Evolutionary conservation across 2,888 invertebrate species (phyloP), one percentile per base, ranked within the genome.

Genomic region (Elegia similella): DNA sequence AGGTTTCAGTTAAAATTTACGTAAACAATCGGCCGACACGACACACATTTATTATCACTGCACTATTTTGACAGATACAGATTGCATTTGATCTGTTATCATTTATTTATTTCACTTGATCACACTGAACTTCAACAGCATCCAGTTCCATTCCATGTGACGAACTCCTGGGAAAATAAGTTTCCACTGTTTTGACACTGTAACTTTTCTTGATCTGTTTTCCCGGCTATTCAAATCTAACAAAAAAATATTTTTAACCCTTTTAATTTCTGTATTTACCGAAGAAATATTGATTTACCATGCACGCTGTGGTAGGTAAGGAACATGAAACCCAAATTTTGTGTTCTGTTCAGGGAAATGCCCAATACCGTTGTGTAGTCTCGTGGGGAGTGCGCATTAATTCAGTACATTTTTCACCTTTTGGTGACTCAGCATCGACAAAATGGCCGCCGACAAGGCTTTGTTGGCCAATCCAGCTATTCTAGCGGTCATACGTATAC

Each of bases 371-470:
- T 91, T 88, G 87, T 85, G 86, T 92, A 93, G 92, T 93, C 93
- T 92, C 89, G 89, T 87, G 86, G 83, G 92, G 91, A 92, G 92
- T 92, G 80, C 84, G 76, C 76, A 82, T 84, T 84, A 86, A 84
- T 86, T 92, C 92, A 84, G 89, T 87, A 90, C 88, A 93, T 93
- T 93, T 93, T 93, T 93, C 93, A 88, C 88, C 89, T 88, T 89
- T 88, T 88, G 92, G 92, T 93, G 92, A 93, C 90, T 93, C 93
- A 93, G 88, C 93, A 92, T 80, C 80, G 82, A 85, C 92, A 93
- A 94, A 92, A 94, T 94, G 94, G 94, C 94, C 91, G 93, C 92
- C 89, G 82, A 78, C 84, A 82, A 90, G 89, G 88, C 84, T 88
- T 84, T 84, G 78, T 84, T 81, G 82, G 79, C 89, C 90, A 90